Conservation (phyloP, 1,140 invertebrate species). For the Hesperophylax magnus region DNA sequence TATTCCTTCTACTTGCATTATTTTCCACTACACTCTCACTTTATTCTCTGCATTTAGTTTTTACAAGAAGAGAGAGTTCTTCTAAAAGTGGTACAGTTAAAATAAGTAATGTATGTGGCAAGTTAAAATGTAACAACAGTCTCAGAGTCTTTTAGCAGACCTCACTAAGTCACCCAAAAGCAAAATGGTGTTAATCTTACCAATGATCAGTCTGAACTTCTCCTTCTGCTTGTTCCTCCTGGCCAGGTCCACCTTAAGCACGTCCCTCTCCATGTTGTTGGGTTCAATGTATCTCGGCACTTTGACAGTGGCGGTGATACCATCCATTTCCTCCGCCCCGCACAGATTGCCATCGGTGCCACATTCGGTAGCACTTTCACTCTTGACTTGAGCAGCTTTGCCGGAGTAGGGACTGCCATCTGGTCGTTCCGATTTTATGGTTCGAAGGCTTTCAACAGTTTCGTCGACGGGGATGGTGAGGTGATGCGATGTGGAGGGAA, state of each 20-base stretch:
- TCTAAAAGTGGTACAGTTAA: no score
- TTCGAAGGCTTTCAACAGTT: slow-evolving; percentile 32
- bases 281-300: slow-evolving; percentile 63
- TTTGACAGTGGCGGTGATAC: slow-evolving; percentile 56
- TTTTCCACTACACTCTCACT: no score
- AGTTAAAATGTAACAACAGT: no score
- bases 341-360: slow-evolving; percentile 23
- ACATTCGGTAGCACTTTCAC: not conserved
- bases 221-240: slow-evolving; percentile 67
- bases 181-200: slow-evolving; percentile 56
- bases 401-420: not conserved
- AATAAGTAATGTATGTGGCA: no score
- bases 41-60: no score
- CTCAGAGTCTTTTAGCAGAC: no score
- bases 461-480: slow-evolving; percentile 44
- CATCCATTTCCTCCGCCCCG: slow-evolving; percentile 49
- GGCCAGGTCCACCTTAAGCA: slow-evolving; percentile 63
- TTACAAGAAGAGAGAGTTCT: no score
- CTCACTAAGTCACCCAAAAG: no score
- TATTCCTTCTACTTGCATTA: no score
- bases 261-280: slow-evolving; percentile 59
- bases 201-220: slow-evolving; percentile 67
- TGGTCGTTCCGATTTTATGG: slow-evolving; percentile 22
- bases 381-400: not conserved
- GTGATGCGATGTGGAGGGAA: slow-evolving; percentile 8